Base-by-base conservation (phyloP, 2,797 vertebrate genomes). In the Acanthis flammea region DNA sequence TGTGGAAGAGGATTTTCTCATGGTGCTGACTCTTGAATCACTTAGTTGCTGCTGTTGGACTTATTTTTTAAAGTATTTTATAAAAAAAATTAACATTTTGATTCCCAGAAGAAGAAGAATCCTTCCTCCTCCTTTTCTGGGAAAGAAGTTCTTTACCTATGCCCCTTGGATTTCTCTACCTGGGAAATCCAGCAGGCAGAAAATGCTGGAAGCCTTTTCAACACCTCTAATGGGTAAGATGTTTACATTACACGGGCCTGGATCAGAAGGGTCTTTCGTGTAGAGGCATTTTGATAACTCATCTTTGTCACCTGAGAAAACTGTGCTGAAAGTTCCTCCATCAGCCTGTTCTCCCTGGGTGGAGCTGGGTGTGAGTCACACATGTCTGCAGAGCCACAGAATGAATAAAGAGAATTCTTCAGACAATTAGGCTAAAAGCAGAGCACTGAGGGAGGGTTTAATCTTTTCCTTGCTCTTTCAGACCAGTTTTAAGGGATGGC, bases 121-220 rank as follows among this genome's bases (percentile, higher is more conserved):
- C 23, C 67, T 83, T 83, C 23, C 21, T 86, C 23, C 39, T 77
- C 22, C 53, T 82, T 95, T 95, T 27, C 28, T 78, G 41, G 28
- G 33, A 72, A 90, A 84, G 45, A 88, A 80, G 75, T 87, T 68
- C 39, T 65, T 91, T 70, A 76, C 37, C 42, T 82, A 13, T 30
- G 37, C 13, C 30, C 47, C 60, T 47, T 14, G 22, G 51, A 65
- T 81, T 79, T 92, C 33, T 91, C 66, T 76, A 5, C 41, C 72
- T 66, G 67, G 62, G 87, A 93, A 91, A 89, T 66, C 51, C 55
- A 87, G 94, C 85, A 81, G 92, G 85, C 88, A 78, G 79, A 88
- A 94, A 87, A 57, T 73, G 54, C 58, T 90, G 87, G 81, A 74
- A 94, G 70, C 68, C 58, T 51, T 88, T 88, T 74, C 81, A 86